Conservation (phyloP, 1,140 invertebrate genomes). For the Drosophila triauraria region DNA sequence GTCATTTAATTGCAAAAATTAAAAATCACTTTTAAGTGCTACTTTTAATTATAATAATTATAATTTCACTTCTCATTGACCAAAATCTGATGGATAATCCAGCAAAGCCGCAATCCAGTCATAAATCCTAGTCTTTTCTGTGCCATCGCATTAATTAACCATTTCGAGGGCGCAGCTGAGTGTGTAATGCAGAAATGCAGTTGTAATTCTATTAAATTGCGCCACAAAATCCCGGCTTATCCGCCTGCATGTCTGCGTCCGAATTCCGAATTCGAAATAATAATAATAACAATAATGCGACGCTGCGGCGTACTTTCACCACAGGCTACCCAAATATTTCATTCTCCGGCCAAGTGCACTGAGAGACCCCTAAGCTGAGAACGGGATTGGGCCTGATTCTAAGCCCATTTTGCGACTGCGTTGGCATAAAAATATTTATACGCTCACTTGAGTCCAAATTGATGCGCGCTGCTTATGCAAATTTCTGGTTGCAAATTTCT, state of each 20-base stretch:
- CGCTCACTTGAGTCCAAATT: conserved; percentile 72
- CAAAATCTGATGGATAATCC: neutral
- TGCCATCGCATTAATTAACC: conserved; percentile 60
- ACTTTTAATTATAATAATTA: neutral
- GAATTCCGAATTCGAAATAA: conserved; percentile 39
- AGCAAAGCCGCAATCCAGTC: neutral
- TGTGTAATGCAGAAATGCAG: conserved; percentile 49
- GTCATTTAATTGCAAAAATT: no score
- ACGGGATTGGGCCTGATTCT: conserved; percentile 20
- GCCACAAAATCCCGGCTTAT: conserved; percentile 70
- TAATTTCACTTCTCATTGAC: neutral
- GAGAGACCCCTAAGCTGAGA: neutral
- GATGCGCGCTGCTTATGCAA: conserved; percentile 79
- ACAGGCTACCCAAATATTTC: conserved; percentile 26
- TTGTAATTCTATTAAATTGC: conserved; percentile 73
- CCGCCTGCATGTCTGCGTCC: conserved; percentile 52
- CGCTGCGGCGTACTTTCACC: conserved; percentile 43
- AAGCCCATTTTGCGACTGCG: conserved; percentile 64
- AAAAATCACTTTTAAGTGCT: no score
- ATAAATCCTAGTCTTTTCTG: conserved; percentile 27
- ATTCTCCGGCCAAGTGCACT: conserved; percentile 21
- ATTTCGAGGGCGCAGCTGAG: conserved; percentile 16
- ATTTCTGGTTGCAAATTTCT: conserved; percentile 73
- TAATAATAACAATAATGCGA: conserved; percentile 47
- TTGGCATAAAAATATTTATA: conserved; percentile 79